Evolutionary conservation across 2,113 vertebrate genomes (phyloP).

Genomic region (Xiphorhynchus elegans): DNA sequence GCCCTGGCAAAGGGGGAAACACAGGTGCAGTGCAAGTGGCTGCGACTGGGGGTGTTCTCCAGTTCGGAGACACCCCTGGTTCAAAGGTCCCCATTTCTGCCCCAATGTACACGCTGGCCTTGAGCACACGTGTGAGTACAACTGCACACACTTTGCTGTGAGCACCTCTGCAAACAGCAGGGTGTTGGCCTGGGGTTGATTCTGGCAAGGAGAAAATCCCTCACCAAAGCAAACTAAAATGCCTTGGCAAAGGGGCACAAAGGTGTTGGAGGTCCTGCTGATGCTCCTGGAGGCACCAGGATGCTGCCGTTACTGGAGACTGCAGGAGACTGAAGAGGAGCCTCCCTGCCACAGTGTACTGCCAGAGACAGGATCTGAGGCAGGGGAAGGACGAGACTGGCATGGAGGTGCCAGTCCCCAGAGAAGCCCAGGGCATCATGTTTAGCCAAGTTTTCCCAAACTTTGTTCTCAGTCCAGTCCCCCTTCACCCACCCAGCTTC

Average conservation of each 20-base stretch:
- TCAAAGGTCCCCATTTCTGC: neutral
- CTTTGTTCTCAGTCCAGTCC: rapidly evolving
- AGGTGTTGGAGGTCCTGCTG: neutral
- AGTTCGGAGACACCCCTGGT: neutral
- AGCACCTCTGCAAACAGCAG: rapidly evolving
- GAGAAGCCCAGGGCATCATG: neutral
- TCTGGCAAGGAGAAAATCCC: neutral
- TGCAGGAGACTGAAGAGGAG: neutral
- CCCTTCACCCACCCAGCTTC: neutral
- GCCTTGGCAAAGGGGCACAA: neutral
- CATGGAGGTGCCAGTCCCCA: neutral
- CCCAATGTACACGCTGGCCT: rapidly evolving
- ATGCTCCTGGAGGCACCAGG: neutral
- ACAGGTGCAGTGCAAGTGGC: neutral
- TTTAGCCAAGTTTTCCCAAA: neutral
- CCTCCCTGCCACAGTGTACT: rapidly evolving
- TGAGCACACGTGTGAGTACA: neutral
- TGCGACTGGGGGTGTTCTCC: neutral
- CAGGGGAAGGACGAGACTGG: neutral
- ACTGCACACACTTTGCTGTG: neutral
- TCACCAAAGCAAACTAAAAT: neutral
- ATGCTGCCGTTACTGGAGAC: neutral
- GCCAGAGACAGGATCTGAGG: neutral
- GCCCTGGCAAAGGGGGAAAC: neutral
- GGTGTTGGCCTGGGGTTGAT: rapidly evolving